phyloP scores from a whole-genome alignment of 2,113 vertebrate species.

The Istiophorus platypterus region DNA sequence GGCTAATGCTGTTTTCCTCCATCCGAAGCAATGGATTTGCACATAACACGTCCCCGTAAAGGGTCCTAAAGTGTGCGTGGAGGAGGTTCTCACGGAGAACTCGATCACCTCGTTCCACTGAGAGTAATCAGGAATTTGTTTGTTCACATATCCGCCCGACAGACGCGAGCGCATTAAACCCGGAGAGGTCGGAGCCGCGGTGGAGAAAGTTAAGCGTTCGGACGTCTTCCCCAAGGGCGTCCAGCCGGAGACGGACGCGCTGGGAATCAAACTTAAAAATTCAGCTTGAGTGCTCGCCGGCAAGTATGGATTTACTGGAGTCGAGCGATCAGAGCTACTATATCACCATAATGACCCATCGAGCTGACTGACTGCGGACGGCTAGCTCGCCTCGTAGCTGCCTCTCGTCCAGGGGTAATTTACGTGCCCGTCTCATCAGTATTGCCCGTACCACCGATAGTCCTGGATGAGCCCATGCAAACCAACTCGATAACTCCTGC shows the following conservation, averaged over 20 bases:
- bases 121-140: constrained; percentile 63
- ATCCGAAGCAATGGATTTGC: constrained; percentile 73
- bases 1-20: constrained; percentile 80
- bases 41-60: constrained; percentile 67
- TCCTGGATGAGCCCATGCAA: not conserved
- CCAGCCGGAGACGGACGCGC: constrained; percentile 18
- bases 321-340: constrained; percentile 20
- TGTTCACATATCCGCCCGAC: constrained; percentile 47
- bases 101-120: constrained; percentile 54
- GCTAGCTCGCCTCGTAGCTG: not conserved
- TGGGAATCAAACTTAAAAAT: constrained; percentile 31
- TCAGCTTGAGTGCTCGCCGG: constrained; percentile 5
- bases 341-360: not conserved
- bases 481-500: not conserved
- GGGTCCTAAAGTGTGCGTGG: constrained; percentile 59
- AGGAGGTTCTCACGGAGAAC: constrained; percentile 40
- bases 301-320: constrained; percentile 39
- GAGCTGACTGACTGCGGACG: constrained; percentile 14
- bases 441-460: not conserved
- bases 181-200: constrained; percentile 38
- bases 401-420: constrained; percentile 2
- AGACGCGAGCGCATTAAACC: constrained; percentile 47
- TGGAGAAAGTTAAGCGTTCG: constrained; percentile 25
- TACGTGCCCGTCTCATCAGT: not conserved
- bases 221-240: constrained; percentile 35